These are phyloP conservation scores for Ctenodactylus gundi DNA, from an alignment of 2,113 vertebrate species.

Conservation along the genomic window DNA sequence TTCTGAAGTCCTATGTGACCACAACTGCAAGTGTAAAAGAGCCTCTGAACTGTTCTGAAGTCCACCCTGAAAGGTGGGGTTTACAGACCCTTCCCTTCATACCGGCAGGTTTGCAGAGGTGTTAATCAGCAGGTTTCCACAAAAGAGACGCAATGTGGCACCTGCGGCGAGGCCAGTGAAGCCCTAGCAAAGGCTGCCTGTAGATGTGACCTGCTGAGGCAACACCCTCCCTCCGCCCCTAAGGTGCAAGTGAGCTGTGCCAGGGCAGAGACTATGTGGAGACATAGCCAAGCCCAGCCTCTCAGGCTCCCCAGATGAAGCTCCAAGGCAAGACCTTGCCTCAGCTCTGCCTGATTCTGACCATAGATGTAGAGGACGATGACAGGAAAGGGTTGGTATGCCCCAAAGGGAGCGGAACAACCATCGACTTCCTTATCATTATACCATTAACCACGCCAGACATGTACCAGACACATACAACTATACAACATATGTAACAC, in stretches of 20 bases:
- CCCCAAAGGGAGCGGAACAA: background rate
- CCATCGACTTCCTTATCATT: background rate
- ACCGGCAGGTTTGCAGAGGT: background rate
- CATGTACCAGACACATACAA: background rate
- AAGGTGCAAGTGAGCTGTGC: background rate
- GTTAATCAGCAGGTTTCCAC: background rate
- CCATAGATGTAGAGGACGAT: background rate
- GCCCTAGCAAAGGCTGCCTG: background rate
- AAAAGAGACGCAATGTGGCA: background rate
- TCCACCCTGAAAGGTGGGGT: background rate
- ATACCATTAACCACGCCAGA: background rate
- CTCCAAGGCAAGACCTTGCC: background rate
- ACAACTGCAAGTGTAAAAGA: rapidly evolving
- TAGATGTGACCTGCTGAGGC: no score
- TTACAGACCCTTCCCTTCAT: background rate
- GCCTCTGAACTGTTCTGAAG: background rate
- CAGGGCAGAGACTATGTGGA: background rate
- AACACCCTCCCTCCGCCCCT: background rate
- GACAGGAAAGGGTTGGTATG: background rate
- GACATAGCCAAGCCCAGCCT: background rate
- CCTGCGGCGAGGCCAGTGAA: no score
- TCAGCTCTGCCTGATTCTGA: background rate
- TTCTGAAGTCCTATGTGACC: background rate
- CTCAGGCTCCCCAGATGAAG: background rate
- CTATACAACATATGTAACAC: background rate